Base-by-base conservation (phyloP, 2,797 vertebrate genomes). In the Pagetopsis macropterus region DNA sequence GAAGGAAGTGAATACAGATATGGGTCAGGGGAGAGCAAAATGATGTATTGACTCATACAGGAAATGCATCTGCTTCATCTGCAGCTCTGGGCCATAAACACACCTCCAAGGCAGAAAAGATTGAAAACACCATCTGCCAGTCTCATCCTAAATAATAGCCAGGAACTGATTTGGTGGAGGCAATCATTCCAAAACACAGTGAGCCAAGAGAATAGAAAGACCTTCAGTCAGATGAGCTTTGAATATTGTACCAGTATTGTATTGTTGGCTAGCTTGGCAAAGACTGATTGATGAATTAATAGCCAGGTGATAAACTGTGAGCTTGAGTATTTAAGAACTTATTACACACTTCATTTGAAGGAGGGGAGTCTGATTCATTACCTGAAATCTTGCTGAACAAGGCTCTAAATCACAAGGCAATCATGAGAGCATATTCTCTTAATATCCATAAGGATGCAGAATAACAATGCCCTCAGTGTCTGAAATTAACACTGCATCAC, bases 31-130 rank as follows among this genome's bases (percentile, higher is more conserved):
- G 69, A 84, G 57, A 80, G 76, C 63, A 76, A 75, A 37, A 75
- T 84, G 78, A 85, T 85, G 65, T 75, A 83, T 84, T 59, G 69
- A 76, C 72, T 73, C 45, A 66, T 82, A 79, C 52, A 50, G 75
- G 82, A 84, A 81, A 59, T 70, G 62, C 86, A 79, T 75, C 78
- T 83, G 80, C 65, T 70, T 69, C 60, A 50, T 71, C 61, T 43
- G 52, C 65, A 55, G 54, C 51, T 45, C 12, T 59, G 67, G 64
- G 74, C 65, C 50, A 58, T 59, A 75, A 70, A 70, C 71, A 64
- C 79, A 73, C 70, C 77, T 87, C 64, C 40, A 60, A 71, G 59
- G 59, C 65, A 72, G 40, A 33, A 63, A 70, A 50, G 48, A 67
- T 65, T 62, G 51, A 75, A 84, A 63, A 54, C 55, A 68, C 78